Base-by-base conservation (phyloP, 30 jellyfish, hydroid and myxozoan species). In the Hydractinia echinata region DNA sequence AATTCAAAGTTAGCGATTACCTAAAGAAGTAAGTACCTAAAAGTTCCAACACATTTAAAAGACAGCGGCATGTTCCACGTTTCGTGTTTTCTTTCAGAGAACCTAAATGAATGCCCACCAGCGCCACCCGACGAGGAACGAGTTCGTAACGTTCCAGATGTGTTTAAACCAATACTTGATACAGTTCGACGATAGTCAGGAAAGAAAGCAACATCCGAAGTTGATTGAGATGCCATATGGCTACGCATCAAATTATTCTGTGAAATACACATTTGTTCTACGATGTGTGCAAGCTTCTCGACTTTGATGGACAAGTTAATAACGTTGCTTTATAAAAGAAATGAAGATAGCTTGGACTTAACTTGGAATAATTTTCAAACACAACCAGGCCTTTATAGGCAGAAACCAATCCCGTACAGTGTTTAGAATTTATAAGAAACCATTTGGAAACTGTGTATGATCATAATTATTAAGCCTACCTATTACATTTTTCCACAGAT, bases 31-130 rank as follows among this genome's bases (percentile, higher is more conserved):
- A 51, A 76, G 4, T 77, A 94, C 99, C 99, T 94, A 89, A 94
- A 94, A 58, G 99, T 94, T 44, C 99, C 99, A 54, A 94, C 92
- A 67, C 99, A 94, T 66, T 88, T 88, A 77, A 94, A 94, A 3
- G 99, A 84, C 51, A 94, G 84, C 55, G 99, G 99, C 99, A 94
- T 94, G 77, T 94, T 94, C 99, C 99, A 94, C 73, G 77, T 81
- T 55, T 85, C 99, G 18, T 21, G 18, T 79, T 71, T 84, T 73
- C 86, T 89, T 51, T 76, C 85, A 19, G 89, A 15, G 18, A 73
- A 83, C 11, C 88, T 56, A 19, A 82, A 53, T 56, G 55, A 30
- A 11, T 53, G 91, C 18, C 87, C 9, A 21, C 84, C 51, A 7
- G 74, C 51, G 0, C 85, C 87, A 62, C 81, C 44, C 0, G 89